These are phyloP conservation scores for Hypsopygia costalis DNA, from an alignment of 2,888 invertebrate species.

Conservation along the genomic window DNA sequence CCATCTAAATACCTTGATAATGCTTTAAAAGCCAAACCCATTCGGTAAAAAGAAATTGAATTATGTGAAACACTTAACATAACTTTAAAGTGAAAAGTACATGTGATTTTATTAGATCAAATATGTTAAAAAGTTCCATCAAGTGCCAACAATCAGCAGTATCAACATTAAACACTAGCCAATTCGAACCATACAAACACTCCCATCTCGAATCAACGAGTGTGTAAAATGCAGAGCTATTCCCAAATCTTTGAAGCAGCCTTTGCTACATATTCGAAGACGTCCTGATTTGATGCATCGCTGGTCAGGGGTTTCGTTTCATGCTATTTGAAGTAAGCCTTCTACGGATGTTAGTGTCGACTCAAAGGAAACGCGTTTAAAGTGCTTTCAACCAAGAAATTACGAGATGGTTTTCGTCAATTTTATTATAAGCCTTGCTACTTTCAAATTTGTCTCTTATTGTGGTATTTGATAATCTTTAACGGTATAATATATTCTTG, in stretches of 20 bases:
- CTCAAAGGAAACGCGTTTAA: slow-evolving; percentile 28
- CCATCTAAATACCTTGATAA: too few species aligned
- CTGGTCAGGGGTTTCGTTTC: slow-evolving; percentile 24
- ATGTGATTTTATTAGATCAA: too few species aligned
- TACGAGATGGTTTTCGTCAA: slow-evolving; percentile 25
- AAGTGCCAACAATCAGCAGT: too few species aligned
- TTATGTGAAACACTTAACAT: too few species aligned
- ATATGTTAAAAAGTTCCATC: too few species aligned
- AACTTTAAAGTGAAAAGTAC: too few species aligned
- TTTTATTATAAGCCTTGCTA: background rate
- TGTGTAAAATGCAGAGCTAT: slow-evolving; percentile 4
- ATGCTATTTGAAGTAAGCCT: slow-evolving; percentile 28
- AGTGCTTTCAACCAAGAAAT: slow-evolving; percentile 38
- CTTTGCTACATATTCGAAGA: slow-evolving; percentile 11
- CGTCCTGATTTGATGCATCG: slow-evolving; percentile 45
- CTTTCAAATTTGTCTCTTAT: background rate
- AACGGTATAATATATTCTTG: background rate
- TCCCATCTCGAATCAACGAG: background rate
- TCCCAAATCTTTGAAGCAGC: slow-evolving; percentile 8
- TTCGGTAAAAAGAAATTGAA: too few species aligned
- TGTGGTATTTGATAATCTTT: background rate
- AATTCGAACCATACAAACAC: too few species aligned
- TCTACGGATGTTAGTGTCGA: slow-evolving; percentile 24
- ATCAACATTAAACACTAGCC: too few species aligned
- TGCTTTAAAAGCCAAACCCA: too few species aligned